phyloP scores from a whole-genome alignment of 2,888 invertebrate genomes.

The Labia minor region DNA sequence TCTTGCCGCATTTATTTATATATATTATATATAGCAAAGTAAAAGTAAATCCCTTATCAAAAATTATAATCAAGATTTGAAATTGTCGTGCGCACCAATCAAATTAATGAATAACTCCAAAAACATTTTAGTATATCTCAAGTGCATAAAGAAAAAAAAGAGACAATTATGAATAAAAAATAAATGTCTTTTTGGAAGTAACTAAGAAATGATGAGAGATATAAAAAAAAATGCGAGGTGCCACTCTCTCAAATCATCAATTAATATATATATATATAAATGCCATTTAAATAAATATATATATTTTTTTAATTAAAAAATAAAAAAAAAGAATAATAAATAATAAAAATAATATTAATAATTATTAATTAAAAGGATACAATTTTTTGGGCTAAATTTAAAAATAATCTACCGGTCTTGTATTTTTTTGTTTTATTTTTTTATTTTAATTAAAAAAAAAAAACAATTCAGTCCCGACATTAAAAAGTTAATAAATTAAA shows the following conservation, averaged over 20 bases:
- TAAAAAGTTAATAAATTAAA: not conserved
- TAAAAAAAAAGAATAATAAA: not conserved
- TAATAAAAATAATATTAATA: not conserved
- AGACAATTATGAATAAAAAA: not conserved
- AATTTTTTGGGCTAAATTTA: not conserved
- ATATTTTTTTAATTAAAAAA: not conserved
- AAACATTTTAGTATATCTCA: too few species aligned
- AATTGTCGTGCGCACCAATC: too few species aligned
- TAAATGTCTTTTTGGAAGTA: not conserved
- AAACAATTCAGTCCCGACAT: not conserved
- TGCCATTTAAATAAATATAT: not conserved
- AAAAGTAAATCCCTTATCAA: too few species aligned
- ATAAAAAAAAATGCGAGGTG: not conserved
- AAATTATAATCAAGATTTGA: too few species aligned
- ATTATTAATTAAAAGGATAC: not conserved
- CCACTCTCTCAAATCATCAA: not conserved
- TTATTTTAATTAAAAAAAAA: not conserved
- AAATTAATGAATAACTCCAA: too few species aligned
- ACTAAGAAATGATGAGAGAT: not conserved
- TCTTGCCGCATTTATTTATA: too few species aligned
- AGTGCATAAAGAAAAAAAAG: not conserved
- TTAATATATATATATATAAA: not conserved
- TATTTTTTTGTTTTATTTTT: not conserved
- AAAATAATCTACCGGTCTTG: not conserved
- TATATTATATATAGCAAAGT: too few species aligned